Conservation (phyloP, 2,888 invertebrate genomes). For the Chorisops tibialis region DNA sequence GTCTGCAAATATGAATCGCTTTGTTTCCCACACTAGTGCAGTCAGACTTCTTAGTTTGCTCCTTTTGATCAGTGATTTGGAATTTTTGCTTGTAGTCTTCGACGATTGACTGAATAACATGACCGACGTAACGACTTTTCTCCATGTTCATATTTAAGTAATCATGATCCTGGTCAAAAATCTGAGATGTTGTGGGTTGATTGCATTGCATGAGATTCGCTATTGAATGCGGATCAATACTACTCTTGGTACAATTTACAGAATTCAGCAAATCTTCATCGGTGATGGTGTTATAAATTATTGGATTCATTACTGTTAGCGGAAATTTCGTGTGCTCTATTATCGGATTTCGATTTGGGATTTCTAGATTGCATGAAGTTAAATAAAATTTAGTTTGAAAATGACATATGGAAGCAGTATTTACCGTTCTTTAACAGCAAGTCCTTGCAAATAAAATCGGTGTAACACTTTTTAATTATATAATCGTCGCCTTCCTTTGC, state of each 20-base stretch:
- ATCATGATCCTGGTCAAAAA: not conserved
- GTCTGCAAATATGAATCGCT: slow-evolving; percentile 1
- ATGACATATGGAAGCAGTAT: no score
- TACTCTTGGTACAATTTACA: not conserved
- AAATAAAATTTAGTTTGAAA: no score
- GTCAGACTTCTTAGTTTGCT: not conserved
- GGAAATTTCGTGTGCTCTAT: no score
- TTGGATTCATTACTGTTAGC: no score
- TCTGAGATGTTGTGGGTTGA: not conserved
- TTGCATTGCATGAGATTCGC: not conserved
- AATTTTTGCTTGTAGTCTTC: slow-evolving; percentile 2
- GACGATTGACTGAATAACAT: not conserved
- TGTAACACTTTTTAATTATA: no score
- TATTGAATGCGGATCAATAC: not conserved
- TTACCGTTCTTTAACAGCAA: no score
- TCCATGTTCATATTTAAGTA: not conserved
- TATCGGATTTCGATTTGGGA: no score
- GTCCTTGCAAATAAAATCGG: no score
- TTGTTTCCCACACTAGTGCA: not conserved
- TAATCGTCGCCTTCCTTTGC: no score
- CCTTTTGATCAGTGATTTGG: not conserved
- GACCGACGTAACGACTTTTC: not conserved
- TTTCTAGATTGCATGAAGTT: no score
- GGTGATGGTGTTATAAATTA: not conserved
- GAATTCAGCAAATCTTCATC: not conserved